Evolutionary conservation across 53 echinoderm and acorn worm species (phyloP).

Genomic region (Luidia sarsii): DNA sequence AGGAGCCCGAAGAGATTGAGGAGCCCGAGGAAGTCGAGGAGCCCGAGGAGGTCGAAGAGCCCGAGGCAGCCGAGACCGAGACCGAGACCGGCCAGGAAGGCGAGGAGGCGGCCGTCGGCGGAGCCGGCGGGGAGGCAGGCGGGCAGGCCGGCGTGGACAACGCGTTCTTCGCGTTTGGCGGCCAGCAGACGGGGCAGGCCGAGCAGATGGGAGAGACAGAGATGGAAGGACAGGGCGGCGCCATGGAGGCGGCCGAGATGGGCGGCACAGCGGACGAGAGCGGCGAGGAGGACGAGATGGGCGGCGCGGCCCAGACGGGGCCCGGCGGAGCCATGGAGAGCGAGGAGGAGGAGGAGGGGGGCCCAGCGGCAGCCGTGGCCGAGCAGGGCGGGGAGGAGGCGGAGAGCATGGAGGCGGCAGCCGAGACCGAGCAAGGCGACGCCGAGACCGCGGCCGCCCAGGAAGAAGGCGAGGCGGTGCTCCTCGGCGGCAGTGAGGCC

Average conservation of each 20-base stretch:
- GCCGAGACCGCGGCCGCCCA: slow-evolving; percentile 8
- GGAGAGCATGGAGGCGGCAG: slow-evolving; percentile 4
- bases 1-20: too few species aligned
- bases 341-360: slow-evolving; percentile 1
- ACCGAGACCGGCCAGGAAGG: not conserved
- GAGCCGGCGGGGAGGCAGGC: too few species aligned
- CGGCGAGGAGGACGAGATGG: not conserved
- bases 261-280: slow-evolving; percentile 19
- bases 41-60: not conserved
- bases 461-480: not conserved
- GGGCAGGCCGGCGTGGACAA: too few species aligned
- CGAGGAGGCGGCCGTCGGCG: too few species aligned
- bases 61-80: not conserved
- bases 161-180: too few species aligned
- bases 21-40: not conserved
- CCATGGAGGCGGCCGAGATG: not conserved
- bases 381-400: slow-evolving; percentile 20
- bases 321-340: not conserved
- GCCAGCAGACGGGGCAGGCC: too few species aligned
- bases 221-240: not conserved
- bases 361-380: too few species aligned
- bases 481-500: not conserved
- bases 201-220: not conserved
- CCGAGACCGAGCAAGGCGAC: not conserved
- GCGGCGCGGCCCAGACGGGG: too few species aligned